phyloP scores from a whole-genome alignment of 2,888 invertebrate genomes.

The Brachynemurus nebulosus region DNA sequence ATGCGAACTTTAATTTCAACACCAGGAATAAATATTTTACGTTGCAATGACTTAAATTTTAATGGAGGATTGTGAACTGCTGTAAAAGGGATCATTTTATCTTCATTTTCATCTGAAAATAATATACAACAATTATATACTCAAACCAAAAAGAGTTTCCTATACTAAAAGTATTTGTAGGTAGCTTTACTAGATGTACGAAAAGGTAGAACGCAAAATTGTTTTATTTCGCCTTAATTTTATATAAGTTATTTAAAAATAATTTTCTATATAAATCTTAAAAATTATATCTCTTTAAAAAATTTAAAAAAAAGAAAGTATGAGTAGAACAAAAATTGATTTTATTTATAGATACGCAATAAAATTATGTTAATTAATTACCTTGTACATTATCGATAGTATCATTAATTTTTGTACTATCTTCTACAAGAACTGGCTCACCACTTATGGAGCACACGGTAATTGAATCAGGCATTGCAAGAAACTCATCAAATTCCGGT shows the following conservation, averaged over 20 bases:
- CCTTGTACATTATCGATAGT: slow-evolving; percentile 19
- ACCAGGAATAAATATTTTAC: slow-evolving; percentile 70
- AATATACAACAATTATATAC: too few relatives aligned
- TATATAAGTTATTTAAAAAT: too few relatives aligned
- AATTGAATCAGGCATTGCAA: slow-evolving; percentile 62
- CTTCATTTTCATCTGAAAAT: background rate
- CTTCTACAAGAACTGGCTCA: slow-evolving; percentile 36
- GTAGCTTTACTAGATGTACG: too few relatives aligned
- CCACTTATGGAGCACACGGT: slow-evolving; percentile 46
- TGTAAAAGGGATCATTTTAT: slow-evolving; percentile 42
- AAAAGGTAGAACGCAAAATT: too few relatives aligned
- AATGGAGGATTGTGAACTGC: slow-evolving; percentile 50
- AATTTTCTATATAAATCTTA: too few relatives aligned
- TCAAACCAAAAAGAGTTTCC: too few relatives aligned
- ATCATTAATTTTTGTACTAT: slow-evolving; percentile 24
- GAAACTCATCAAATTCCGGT: slow-evolving; percentile 67
- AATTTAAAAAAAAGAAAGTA: too few relatives aligned
- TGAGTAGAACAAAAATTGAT: background rate
- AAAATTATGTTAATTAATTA: slow-evolving; percentile 6
- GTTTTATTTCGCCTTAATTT: too few relatives aligned
- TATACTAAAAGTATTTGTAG: too few relatives aligned
- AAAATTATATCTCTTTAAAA: too few relatives aligned
- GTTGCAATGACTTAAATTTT: slow-evolving; percentile 59
- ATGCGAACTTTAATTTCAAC: slow-evolving; percentile 63
- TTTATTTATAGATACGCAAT: slow-evolving; percentile 3